Evolutionary conservation across 1,140 invertebrate species (phyloP).

Genomic region (Ostrea edulis): DNA sequence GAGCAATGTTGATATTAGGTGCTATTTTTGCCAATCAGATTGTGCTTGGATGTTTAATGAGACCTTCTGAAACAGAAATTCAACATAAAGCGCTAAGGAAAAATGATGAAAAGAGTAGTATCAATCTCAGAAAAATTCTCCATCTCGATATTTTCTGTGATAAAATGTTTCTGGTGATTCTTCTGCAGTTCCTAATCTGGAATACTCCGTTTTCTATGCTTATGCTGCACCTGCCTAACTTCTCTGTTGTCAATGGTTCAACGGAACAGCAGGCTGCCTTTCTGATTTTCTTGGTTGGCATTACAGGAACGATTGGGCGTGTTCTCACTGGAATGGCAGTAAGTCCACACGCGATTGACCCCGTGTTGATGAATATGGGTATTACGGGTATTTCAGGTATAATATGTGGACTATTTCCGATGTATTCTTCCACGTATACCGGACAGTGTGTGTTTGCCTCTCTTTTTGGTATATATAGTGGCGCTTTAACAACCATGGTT

Average conservation of each 20-base stretch:
- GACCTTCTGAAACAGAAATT: constrained; percentile 56
- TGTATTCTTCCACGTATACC: constrained; percentile 52
- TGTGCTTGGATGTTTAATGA: constrained; percentile 57
- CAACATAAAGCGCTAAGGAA: background rate
- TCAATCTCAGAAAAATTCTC: background rate
- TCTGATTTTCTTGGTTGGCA: constrained; percentile 56
- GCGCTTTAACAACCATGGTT: constrained; percentile 49
- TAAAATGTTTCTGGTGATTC: constrained; percentile 28
- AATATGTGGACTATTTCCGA: constrained; percentile 50
- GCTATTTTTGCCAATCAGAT: constrained; percentile 46
- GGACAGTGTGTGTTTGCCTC: constrained; percentile 57
- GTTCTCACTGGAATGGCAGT: constrained; percentile 56
- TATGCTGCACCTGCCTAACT: constrained; percentile 56
- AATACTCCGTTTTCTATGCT: constrained; percentile 47
- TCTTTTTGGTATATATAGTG: constrained; percentile 61
- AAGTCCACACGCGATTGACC: constrained; percentile 53
- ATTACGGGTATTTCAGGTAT: constrained; percentile 54
- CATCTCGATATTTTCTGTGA: constrained; percentile 36
- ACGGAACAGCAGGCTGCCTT: constrained; percentile 53
- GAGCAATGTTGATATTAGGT: constrained; percentile 57
- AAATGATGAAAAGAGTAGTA: background rate
- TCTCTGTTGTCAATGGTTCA: constrained; percentile 46
- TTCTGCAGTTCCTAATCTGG: constrained; percentile 37
- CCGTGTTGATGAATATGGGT: constrained; percentile 57
- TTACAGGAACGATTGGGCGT: constrained; percentile 54